These are phyloP conservation scores for Heteromormyrus szaboi DNA, from an alignment of 2,797 vertebrate genomes.

Conservation along the genomic window DNA sequence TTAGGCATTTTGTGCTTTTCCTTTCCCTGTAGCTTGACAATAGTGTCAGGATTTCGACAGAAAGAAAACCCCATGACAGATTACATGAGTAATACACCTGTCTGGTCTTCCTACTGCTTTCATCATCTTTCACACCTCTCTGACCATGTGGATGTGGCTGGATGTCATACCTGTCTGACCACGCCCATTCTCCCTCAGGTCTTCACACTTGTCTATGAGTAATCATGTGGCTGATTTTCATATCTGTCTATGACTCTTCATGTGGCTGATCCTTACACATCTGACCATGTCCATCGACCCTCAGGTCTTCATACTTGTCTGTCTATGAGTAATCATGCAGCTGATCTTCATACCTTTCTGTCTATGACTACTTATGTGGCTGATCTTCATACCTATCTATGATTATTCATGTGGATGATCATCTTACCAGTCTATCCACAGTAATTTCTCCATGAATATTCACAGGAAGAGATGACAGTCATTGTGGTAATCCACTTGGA, in stretches of 20 bases:
- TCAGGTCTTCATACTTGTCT: neutral
- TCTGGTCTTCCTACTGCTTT: neutral
- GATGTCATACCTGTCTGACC: neutral
- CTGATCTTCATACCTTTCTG: neutral
- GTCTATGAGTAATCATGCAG: neutral
- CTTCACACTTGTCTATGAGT: neutral
- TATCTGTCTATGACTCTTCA: neutral
- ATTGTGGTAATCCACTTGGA: neutral
- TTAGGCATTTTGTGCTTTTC: neutral
- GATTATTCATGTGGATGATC: neutral
- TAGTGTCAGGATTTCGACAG: neutral
- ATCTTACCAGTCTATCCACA: neutral
- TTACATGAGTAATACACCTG: neutral
- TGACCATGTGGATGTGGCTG: neutral
- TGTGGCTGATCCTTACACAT: neutral
- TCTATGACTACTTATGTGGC: neutral
- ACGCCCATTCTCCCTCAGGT: neutral
- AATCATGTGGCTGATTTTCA: neutral
- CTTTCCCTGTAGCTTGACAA: neutral
- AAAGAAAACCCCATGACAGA: neutral
- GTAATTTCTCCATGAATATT: neutral
- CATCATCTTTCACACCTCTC: neutral
- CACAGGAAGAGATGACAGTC: neutral
- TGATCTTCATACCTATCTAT: neutral
- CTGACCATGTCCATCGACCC: neutral